These are phyloP conservation scores for Planiliza haematocheilus DNA, from an alignment of 2,113 vertebrate species.

Conservation along the genomic window DNA sequence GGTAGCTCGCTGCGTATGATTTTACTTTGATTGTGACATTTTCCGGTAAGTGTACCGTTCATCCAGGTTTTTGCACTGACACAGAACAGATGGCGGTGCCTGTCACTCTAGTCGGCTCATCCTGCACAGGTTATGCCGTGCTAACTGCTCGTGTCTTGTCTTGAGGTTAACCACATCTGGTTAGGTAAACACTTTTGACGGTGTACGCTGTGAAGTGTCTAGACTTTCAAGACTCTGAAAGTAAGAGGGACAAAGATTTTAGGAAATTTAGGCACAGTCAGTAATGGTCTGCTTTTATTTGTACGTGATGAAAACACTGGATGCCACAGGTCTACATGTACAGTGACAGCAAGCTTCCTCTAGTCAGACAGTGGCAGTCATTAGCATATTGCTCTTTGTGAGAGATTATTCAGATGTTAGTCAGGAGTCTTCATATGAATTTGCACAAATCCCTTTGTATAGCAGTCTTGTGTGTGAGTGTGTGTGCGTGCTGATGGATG, in stretches of 20 bases:
- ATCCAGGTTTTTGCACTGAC: neutral
- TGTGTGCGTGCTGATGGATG: slow-evolving; percentile 13
- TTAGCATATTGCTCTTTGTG: slow-evolving; percentile 4
- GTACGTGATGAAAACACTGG: neutral
- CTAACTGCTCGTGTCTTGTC: neutral
- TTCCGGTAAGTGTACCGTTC: slow-evolving; percentile 37
- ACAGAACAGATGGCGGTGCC: neutral
- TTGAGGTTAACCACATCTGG: slow-evolving; percentile 5
- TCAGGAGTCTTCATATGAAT: slow-evolving; percentile 28
- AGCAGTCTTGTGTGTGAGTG: slow-evolving; percentile 1
- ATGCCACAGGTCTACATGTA: slow-evolving; percentile 2
- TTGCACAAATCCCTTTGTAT: slow-evolving; percentile 39
- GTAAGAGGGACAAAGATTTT: too few relatives aligned
- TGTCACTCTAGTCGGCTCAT: neutral
- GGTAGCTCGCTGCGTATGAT: slow-evolving; percentile 35
- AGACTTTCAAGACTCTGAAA: neutral
- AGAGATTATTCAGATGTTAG: slow-evolving; percentile 35
- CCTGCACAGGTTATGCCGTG: neutral
- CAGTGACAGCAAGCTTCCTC: slow-evolving; percentile 8
- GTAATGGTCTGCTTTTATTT: neutral
- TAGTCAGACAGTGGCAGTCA: neutral
- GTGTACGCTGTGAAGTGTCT: neutral
- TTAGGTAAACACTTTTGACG: neutral
- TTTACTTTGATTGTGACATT: slow-evolving; percentile 21
- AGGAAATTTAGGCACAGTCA: neutral